Percentiles rank a stretch among this genome's conserved stretches.
phyloP scores from a whole-genome alignment of 2,797 vertebrate species.

The Craterocephalus amniculus region DNA sequence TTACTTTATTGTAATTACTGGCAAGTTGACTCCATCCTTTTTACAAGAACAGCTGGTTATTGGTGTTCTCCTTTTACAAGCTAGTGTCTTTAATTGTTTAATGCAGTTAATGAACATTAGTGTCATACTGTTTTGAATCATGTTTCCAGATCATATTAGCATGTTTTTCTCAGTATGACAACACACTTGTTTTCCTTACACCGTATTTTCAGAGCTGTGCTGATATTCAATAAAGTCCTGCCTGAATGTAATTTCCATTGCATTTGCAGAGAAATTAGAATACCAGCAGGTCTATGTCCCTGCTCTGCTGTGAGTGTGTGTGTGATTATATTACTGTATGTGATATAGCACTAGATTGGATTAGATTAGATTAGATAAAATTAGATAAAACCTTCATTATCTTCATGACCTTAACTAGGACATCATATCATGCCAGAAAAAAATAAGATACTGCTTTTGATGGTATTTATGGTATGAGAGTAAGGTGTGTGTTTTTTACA shows the following conservation, averaged over 20 bases:
- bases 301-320: constrained; percentile 31
- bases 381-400: constrained; percentile 60
- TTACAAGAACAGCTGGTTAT: neutral
- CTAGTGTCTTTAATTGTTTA: neutral
- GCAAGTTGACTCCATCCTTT: neutral
- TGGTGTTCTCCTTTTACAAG: neutral
- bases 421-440: constrained; percentile 22
- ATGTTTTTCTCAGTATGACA: neutral
- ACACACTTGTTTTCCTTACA: neutral
- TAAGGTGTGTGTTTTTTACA: neutral
- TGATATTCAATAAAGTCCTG: constrained; percentile 34
- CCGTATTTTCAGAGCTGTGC: constrained; percentile 30
- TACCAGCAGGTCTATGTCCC: constrained; percentile 32
- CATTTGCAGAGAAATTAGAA: constrained; percentile 50
- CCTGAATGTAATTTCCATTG: constrained; percentile 54
- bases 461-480: constrained; percentile 3
- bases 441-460: constrained; percentile 9
- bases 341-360: constrained; percentile 59
- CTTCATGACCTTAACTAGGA: constrained; percentile 51
- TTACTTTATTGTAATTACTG: neutral
- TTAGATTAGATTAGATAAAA: constrained; percentile 68
- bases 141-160: neutral
- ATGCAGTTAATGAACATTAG: neutral
- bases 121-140: neutral
- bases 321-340: constrained; percentile 62